Conservation (phyloP, 23 tunicate genomes). For the Trididemnum clinides region DNA sequence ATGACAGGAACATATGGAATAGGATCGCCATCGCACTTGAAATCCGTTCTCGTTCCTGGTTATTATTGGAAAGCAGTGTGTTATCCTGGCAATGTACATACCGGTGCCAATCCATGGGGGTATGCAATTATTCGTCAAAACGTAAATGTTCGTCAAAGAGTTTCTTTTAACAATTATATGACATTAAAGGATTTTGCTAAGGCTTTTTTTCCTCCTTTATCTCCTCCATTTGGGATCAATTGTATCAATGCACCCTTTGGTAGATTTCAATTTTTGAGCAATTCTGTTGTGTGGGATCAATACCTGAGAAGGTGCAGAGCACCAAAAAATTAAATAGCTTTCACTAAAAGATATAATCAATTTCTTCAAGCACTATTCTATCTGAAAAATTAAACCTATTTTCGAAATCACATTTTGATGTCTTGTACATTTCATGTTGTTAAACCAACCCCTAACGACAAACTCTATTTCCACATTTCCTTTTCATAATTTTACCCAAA, state of each 20-base stretch:
- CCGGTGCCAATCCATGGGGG: conserved; percentile 64
- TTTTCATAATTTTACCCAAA: no score
- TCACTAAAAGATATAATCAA: no score
- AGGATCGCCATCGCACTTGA: conserved; percentile 36
- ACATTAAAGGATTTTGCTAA: conserved; percentile 54
- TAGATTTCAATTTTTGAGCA: neutral
- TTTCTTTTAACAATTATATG: conserved; percentile 38
- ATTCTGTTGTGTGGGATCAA: conserved; percentile 41
- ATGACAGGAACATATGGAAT: conserved; percentile 86
- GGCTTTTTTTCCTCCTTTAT: conserved; percentile 48
- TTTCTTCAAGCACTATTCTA: no score
- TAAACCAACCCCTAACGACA: no score
- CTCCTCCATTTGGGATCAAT: conserved; percentile 63
- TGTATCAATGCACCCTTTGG: conserved; percentile 89
- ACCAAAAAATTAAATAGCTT: no score
- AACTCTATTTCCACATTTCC: no score
- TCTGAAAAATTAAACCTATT: no score
- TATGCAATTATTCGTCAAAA: conserved; percentile 77
- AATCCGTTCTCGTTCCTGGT: conserved; percentile 81
- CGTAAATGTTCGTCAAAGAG: neutral
- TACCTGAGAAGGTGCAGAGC: neutral
- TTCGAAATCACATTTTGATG: no score
- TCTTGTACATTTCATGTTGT: no score
- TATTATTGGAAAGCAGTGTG: conserved; percentile 98
- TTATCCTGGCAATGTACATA: conserved; percentile 87